These are phyloP conservation scores for Ptyas mucosa DNA, from an alignment of 2,113 vertebrate genomes.

Conservation along the genomic window DNA sequence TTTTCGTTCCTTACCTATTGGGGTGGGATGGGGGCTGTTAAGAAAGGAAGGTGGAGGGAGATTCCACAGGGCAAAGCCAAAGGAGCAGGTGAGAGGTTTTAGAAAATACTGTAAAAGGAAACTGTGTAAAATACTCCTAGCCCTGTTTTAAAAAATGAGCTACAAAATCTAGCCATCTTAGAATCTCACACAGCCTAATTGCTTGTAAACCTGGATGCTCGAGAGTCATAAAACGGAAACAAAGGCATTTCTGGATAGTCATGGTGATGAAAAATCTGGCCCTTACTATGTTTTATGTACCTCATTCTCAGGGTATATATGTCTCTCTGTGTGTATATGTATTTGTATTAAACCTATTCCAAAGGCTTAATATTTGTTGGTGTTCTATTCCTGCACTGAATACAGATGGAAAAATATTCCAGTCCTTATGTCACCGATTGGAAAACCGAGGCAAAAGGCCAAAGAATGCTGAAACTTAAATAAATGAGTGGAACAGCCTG, in stretches of 20 bases:
- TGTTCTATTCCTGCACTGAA: neutral
- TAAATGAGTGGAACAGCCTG: neutral
- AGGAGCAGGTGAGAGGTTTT: too few relatives aligned
- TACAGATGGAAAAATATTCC: neutral
- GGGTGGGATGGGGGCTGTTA: constrained; percentile 29
- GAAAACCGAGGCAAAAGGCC: neutral
- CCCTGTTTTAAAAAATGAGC: rapidly evolving
- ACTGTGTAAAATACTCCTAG: neutral
- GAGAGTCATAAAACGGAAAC: neutral
- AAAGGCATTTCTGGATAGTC: neutral
- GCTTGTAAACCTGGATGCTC: neutral
- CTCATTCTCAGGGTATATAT: neutral
- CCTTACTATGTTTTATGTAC: neutral
- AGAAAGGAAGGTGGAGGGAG: neutral
- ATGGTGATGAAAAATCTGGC: neutral
- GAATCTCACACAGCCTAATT: neutral
- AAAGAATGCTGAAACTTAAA: neutral
- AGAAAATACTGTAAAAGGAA: neutral
- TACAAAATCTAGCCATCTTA: neutral
- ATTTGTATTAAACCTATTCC: neutral
- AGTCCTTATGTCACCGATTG: neutral
- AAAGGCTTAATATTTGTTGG: neutral
- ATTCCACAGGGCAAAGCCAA: neutral
- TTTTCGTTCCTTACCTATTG: constrained; percentile 57
- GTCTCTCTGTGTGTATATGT: neutral